Percentiles rank a stretch among this genome's conserved stretches.
Conservation (phyloP, 1,140 invertebrate species). For the Nixonia krombeini region DNA sequence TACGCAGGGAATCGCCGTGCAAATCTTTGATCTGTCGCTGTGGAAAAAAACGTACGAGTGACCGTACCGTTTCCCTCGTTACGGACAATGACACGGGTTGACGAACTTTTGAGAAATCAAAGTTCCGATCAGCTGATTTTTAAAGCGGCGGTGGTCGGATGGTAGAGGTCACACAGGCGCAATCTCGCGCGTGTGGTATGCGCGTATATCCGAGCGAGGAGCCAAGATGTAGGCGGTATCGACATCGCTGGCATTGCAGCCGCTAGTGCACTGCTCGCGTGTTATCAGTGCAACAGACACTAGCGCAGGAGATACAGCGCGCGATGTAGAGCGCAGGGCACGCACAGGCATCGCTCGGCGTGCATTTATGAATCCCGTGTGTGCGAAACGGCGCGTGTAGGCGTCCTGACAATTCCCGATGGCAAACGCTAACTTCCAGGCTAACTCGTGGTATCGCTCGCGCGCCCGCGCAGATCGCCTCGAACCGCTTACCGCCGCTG, state of each 20-base stretch:
- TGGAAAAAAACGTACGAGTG: no score
- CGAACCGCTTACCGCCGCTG: constrained; percentile 5
- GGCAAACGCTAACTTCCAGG: constrained; percentile 12
- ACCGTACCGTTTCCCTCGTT: no score
- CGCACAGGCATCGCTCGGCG: constrained; percentile 23
- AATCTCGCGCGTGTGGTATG: no score
- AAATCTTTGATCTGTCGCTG: no score
- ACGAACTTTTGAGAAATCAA: no score
- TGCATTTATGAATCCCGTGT: constrained; percentile 32
- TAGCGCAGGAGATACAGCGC: constrained; percentile 23
- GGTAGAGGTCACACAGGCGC: no score
- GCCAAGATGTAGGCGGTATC: constrained; percentile 30
- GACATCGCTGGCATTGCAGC: background rate
- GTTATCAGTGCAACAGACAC: constrained; percentile 18
- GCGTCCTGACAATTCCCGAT: constrained; percentile 33
- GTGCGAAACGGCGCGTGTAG: constrained; percentile 22
- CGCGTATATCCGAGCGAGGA: constrained; percentile 6
- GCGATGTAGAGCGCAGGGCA: constrained; percentile 18
- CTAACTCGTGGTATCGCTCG: background rate
- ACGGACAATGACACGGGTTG: no score
- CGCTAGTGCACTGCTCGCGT: constrained; percentile 19
- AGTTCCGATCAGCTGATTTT: no score
- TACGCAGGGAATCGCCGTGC: no score
- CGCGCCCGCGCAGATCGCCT: background rate
- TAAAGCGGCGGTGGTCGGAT: no score